Conservation (phyloP, 1,140 invertebrate species). For the Neuroterus valhalla region DNA sequence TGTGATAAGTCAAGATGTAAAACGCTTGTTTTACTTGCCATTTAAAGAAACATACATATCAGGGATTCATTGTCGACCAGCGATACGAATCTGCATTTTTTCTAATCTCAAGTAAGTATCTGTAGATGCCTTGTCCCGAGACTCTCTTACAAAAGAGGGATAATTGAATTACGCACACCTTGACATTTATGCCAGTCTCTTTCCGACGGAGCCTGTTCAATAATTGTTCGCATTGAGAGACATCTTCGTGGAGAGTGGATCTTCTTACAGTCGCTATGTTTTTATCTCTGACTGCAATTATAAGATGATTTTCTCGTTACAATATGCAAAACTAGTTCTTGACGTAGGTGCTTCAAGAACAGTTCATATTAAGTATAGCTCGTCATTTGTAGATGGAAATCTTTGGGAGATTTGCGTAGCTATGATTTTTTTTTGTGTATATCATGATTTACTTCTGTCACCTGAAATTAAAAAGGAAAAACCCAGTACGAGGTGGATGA, state of each 20-base stretch:
- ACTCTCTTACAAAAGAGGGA: neutral
- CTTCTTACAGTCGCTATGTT: conserved; percentile 14
- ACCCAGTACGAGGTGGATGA: no score
- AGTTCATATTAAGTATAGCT: conserved; percentile 2
- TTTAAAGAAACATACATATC: conserved; percentile 22
- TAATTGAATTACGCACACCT: conserved; percentile 31
- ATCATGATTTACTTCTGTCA: conserved; percentile 5
- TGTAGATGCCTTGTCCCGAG: neutral
- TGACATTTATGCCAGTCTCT: conserved; percentile 23
- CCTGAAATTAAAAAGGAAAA: no score
- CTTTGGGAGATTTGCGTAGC: neutral
- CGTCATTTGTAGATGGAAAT: conserved; percentile 4
- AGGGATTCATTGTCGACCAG: conserved; percentile 10
- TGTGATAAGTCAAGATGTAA: neutral
- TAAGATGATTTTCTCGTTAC: conserved; percentile 29
- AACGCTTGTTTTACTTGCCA: conserved; percentile 22
- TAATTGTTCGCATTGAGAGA: conserved; percentile 15
- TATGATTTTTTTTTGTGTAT: conserved; percentile 12
- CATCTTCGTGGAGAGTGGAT: conserved; percentile 23
- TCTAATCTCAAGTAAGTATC: conserved; percentile 13
- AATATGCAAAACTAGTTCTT: conserved; percentile 30
- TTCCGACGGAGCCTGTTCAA: conserved; percentile 8
- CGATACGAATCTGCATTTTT: conserved; percentile 21
- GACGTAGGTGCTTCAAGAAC: conserved; percentile 21
- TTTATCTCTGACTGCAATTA: conserved; percentile 20